Base-by-base conservation (phyloP, 2,888 invertebrate species). In the Harpalus rufipes region DNA sequence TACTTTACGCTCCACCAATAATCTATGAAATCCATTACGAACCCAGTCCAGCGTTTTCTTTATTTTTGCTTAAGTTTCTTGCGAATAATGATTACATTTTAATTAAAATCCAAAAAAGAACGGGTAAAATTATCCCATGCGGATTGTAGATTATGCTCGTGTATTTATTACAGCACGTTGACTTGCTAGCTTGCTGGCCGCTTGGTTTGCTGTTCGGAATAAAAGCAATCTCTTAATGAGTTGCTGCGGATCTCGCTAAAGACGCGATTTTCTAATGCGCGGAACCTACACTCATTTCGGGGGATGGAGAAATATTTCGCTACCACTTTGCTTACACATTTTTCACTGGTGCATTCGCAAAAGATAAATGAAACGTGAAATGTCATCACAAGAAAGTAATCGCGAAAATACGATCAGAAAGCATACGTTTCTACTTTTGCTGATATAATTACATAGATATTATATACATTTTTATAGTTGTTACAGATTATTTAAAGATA, bases 11-110 rank as follows among this genome's bases (percentile, higher is more conserved):
- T 32, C 32, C 5, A 32, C 32, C 32, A 59, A 59, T 21, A 63
- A 63, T 63, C 63, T 63, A 63, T 63, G 25, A 39, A 68, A 63
- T 25, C 21, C 63, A 63, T 63, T 39, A 68, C 32, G 10, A 39
- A n/a, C 14, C n/a, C 68, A 32, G 18, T 1, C 16, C n/a, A n/a
- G 18, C 14, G 63, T 21, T 8, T 41, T 14, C 16, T 72, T 12
- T 74, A n/a, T 80, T 80, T 80, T 59, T 32, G 32, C 25, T 59
- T 18, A 61, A 25, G 58, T 80, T 61, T 59, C 39, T 25, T 14
- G 79, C 41, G 61, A 80, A 39, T 61, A 80, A 80, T 80, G 79
- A 80, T 80, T 61, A 80, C 61, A 59, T 80, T 80, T 80, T 80
- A 80, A 80, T 80, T 80, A 80, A 80, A 80, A 80, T 61, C 25